phyloP scores from a whole-genome alignment of 2,113 vertebrate genomes.

The Dasyornis broadbenti region DNA sequence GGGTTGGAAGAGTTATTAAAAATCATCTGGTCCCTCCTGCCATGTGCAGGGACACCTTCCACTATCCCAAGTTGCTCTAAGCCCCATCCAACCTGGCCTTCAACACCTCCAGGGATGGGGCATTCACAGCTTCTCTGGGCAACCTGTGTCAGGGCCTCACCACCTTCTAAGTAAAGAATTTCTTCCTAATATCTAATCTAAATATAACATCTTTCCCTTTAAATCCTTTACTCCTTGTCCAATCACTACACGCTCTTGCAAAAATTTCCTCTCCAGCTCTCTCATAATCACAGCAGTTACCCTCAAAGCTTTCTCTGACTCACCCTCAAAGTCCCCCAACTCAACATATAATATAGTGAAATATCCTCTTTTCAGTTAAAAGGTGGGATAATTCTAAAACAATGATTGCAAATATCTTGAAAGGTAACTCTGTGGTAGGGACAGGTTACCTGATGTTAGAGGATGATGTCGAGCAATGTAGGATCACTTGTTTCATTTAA shows the following conservation, averaged over 20 bases:
- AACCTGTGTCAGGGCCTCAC: background rate
- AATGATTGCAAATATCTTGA: background rate
- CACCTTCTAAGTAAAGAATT: background rate
- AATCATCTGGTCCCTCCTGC: background rate
- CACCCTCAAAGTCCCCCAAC: background rate
- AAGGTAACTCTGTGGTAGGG: background rate
- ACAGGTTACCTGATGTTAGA: background rate
- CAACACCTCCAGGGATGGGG: background rate
- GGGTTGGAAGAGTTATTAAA: background rate
- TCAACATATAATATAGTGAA: background rate
- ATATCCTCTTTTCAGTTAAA: background rate
- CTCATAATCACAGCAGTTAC: no score
- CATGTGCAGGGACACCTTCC: background rate
- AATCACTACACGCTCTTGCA: no score
- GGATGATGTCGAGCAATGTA: rapidly evolving
- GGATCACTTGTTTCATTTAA: background rate
- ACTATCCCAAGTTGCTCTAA: background rate
- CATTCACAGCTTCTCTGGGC: background rate
- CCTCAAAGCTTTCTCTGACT: background rate
- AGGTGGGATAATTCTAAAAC: background rate
- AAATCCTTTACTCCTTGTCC: background rate
- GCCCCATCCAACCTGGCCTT: background rate
- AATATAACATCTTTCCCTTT: background rate
- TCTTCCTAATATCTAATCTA: background rate
- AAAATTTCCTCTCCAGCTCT: background rate